Evolutionary conservation across 2,797 vertebrate genomes (phyloP), one percentile per base, ranked within the genome.

Genomic region (Euthynnus affinis): DNA sequence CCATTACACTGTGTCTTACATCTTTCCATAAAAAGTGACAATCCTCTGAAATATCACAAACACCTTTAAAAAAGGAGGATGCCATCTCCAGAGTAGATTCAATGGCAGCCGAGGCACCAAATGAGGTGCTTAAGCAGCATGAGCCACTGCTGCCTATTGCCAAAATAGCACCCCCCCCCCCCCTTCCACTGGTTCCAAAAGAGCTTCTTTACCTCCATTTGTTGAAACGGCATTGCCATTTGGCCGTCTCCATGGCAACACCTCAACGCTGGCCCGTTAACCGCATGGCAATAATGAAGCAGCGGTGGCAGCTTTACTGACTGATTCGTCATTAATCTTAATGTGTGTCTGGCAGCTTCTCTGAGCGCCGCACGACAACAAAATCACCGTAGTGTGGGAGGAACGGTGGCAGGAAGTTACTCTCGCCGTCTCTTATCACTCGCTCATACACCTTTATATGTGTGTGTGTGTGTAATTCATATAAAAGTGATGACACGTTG

Each of bases 101-200:
- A 93, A 92, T 64, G 68, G 78, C 86, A 85, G 82, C 80, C 74
- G 0, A 52, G 74, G 80, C 83, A 80, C 84, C 85, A 91, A 91
- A 93, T 80, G 86, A 91, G 87, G 88, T 85, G 86, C 90, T 91
- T 91, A 86, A 92, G 87, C 91, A 90, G 90, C 90, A 37, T 85
- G 90, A 89, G 90, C 78, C 76, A 23, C 80, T 37, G 83, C 77
- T 27, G 78, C 85, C 87, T 66, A 69, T 79, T 88, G 82, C 83
- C 84, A 87, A 89, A 92, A 78, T 85, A 89, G 82, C 80, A 68
- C 74, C 87, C 77, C 88, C 88, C 82, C 80, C 65, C 74, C 87
- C 77, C 88, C 88, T 81, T 83, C 70, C 78, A 61, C 85, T 65
- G 78, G 62, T 87, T 90, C 81, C 82, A 89, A 88, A 88, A 89